Percentiles rank a stretch among this genome's conserved stretches.
These are phyloP conservation scores for Drosophila punjabiensis DNA, from an alignment of 1,140 invertebrate genomes.

Conservation along the genomic window DNA sequence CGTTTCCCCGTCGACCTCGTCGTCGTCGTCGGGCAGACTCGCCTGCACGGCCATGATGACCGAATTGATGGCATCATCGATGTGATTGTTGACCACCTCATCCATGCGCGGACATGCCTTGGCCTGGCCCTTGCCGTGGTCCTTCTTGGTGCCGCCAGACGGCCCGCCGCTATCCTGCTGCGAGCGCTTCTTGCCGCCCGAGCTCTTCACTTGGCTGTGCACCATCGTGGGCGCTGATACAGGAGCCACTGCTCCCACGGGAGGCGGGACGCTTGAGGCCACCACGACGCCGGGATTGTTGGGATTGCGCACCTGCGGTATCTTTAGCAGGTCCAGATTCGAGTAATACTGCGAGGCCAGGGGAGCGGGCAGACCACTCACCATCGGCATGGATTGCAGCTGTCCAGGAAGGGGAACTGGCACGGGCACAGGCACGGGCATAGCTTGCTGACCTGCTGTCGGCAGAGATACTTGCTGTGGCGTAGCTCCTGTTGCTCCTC, in stretches of 20 bases:
- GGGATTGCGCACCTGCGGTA: constrained; percentile 77
- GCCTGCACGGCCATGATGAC: constrained; percentile 78
- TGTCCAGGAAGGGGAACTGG: constrained; percentile 4
- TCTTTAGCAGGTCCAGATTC: constrained; percentile 77
- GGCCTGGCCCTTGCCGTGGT: constrained; percentile 16
- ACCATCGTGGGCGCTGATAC: not conserved
- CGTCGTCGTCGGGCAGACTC: constrained; percentile 61
- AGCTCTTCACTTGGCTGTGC: constrained; percentile 19
- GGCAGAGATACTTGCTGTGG: constrained; percentile 6
- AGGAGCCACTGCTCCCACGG: not conserved
- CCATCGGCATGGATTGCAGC: constrained; percentile 6
- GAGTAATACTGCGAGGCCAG: constrained; percentile 75
- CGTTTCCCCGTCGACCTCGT: constrained; percentile 48
- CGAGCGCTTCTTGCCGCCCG: constrained; percentile 43
- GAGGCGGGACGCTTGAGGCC: not conserved
- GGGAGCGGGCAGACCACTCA: constrained; percentile 3
- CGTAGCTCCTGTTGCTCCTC: not conserved
- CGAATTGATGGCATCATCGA: constrained; percentile 82
- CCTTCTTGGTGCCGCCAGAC: constrained; percentile 38
- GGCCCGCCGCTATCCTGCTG: constrained; percentile 6
- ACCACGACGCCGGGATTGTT: constrained; percentile 12
- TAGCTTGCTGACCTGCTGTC: not conserved
- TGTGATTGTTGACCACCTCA: constrained; percentile 81
- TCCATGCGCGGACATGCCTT: constrained; percentile 67
- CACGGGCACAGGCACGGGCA: not conserved